Base-by-base conservation (phyloP, 2,797 vertebrate genomes). In the Galago senegalensis region DNA sequence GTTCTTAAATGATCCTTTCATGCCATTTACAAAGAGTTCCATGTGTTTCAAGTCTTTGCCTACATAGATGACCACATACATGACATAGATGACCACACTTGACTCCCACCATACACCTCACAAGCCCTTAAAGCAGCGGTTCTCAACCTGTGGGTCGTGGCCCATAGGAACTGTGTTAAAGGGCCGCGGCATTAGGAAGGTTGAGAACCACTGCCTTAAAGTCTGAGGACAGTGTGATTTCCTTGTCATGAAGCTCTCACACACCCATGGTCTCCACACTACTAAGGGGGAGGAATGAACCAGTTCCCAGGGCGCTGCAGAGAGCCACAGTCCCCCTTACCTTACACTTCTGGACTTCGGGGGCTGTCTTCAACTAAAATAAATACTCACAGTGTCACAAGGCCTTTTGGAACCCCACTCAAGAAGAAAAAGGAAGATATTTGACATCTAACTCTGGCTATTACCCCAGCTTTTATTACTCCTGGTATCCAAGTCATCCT, bases 261-360 rank as follows among this genome's bases (percentile, higher is more conserved):
- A 43, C 13, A 16, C 7, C 18, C 13, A 1, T 1, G 1, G 31
- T 31, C 53, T 79, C 79, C 17, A 0, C 0, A 31, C 53, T 63
- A 27, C 18, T 40, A 13, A 56, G 27, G 18, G 65, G n/a, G 82
- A 91, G 58, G 63, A 13, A 3, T 2, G 43, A 80, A 29, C 2
- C 2, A 23, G 4, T 17, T 23, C 69, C 27, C 27, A 23, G 6
- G 1, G 40, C 23, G 70, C 58, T 73, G 31, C 34, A 31, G 40
- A 17, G 1, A 56, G 82, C 17, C 60, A 12, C 0, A 4, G 0
- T 17, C 14, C 29, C 7, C 18, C 18, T 8, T 1, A 4, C 13
- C n/a, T 37, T 12, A 46, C 2, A 21, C 61, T 65, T 88, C 23
- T 7, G 31, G 34, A 60, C 18, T 25, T 65, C 37, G 34, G 2